Conservation (phyloP, 2,797 vertebrate genomes). For the Propithecus deckenii region DNA sequence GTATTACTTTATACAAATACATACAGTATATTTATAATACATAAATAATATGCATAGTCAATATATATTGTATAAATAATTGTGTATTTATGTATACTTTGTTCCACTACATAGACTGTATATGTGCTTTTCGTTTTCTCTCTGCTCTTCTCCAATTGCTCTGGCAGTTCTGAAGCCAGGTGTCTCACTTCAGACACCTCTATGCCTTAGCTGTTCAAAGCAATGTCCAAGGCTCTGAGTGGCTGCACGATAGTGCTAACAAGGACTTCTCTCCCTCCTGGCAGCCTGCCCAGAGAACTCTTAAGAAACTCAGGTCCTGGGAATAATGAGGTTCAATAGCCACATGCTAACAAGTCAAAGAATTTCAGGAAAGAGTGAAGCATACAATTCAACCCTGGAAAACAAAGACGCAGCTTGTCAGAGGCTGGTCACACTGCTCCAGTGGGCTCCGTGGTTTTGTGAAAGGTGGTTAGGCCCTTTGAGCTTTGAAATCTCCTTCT, state of each 20-base stretch:
- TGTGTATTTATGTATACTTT: background rate
- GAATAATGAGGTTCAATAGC: conserved; percentile 15
- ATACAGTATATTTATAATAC: background rate
- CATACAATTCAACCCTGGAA: background rate
- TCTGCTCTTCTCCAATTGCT: background rate
- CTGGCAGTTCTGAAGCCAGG: background rate
- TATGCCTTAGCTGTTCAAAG: background rate
- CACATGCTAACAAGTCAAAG: background rate
- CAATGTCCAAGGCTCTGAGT: background rate
- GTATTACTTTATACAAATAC: background rate
- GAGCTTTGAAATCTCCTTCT: background rate
- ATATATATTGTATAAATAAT: background rate
- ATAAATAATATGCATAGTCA: background rate
- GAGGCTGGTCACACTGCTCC: background rate
- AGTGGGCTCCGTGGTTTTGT: background rate
- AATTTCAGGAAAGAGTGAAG: background rate
- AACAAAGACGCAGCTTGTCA: background rate
- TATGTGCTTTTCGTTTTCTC: background rate
- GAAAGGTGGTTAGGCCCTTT: background rate
- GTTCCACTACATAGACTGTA: background rate
- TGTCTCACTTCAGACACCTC: background rate
- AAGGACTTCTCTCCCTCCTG: background rate
- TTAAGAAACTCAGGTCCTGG: background rate
- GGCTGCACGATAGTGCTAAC: too few relatives aligned
- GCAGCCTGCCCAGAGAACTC: background rate